Conservation (phyloP, 1,140 invertebrate genomes). For the Bombus pyrosoma region DNA sequence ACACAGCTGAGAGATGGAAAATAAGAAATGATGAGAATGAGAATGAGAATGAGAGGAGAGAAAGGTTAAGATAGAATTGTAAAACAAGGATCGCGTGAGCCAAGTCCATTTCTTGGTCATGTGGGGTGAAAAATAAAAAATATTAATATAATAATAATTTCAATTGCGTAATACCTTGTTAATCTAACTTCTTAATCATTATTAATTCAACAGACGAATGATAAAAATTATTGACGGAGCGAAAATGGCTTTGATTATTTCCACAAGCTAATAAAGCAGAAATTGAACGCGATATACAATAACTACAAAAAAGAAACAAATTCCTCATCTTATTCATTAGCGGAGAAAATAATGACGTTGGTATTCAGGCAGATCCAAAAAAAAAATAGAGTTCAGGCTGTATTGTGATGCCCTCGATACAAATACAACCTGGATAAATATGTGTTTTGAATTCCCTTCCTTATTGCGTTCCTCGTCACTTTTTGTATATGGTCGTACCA, state of each 20-base stretch:
- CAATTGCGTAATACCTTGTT: not conserved
- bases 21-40: too few species aligned
- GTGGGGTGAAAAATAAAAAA: too few species aligned
- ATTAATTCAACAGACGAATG: not conserved
- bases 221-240: not conserved
- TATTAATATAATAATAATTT: not conserved
- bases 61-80: too few species aligned
- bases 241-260: not conserved
- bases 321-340: not conserved
- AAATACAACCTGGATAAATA: constrained; percentile 35
- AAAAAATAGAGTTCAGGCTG: not conserved
- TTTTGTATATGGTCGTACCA: constrained; percentile 35
- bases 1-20: too few species aligned
- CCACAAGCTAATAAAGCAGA: too few species aligned
- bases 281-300: not conserved
- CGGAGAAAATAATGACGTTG: not conserved
- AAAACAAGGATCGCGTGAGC: too few species aligned
- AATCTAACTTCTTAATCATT: not conserved
- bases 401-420: constrained; percentile 9
- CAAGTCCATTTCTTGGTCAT: too few species aligned
- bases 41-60: too few species aligned
- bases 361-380: constrained; percentile 10
- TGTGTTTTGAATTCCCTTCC: constrained; percentile 38
- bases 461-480: constrained; percentile 18
- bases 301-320: not conserved